phyloP scores from a whole-genome alignment of 2,797 vertebrate genomes.

The Otolemur crassicaudatus region DNA sequence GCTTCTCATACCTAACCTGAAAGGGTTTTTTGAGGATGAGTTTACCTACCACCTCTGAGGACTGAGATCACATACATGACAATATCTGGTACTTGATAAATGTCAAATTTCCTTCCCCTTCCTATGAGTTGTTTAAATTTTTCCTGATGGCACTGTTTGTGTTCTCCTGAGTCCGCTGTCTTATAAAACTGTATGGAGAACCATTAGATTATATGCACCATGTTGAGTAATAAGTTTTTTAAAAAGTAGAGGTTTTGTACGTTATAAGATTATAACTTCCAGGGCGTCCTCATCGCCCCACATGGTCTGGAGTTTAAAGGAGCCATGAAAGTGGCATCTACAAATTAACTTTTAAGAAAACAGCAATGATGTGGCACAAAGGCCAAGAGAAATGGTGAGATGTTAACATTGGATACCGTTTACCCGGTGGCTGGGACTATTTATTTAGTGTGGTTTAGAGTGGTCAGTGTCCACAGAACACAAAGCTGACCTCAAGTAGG shows the following conservation, averaged over 20 bases:
- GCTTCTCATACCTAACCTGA: neutral
- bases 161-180: neutral
- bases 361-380: neutral
- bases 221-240: neutral
- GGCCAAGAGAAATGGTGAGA: neutral
- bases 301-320: neutral
- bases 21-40: neutral
- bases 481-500: constrained; percentile 29
- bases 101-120: neutral
- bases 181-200: neutral
- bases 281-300: neutral
- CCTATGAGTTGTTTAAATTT: neutral
- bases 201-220: neutral
- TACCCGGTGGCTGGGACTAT: neutral
- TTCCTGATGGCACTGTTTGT: neutral
- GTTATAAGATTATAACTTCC: neutral
- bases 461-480: neutral
- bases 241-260: neutral
- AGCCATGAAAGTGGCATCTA: neutral
- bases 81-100: neutral
- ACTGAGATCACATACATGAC: neutral
- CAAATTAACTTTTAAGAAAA: constrained; percentile 8
- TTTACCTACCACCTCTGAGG: neutral
- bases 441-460: neutral
- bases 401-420: neutral